Evolutionary conservation across 2,113 vertebrate species (phyloP).

Genomic region (Sus scrofa): T2T-Sscrofa CM000822.6:13286501-13287000

Average conservation of each 20-base stretch:
- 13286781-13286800: background rate
- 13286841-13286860: background rate
- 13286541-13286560: background rate
- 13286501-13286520: conserved; percentile 14
- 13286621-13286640: background rate
- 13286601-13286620: background rate
- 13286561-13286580: background rate
- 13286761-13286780: background rate
- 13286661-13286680: background rate
- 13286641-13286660: background rate
- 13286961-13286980: background rate
- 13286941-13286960: background rate
- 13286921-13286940: background rate
- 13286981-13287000: background rate
- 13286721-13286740: background rate
- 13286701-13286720: background rate
- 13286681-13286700: background rate
- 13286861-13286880: background rate
- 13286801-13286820: background rate
- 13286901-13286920: background rate
- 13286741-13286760: background rate
- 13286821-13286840: background rate
- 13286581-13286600: background rate
- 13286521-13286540: background rate
- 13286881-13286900: background rate